Base-by-base conservation (phyloP, 2,888 invertebrate species). In the Omphaloscelis lunosa region DNA sequence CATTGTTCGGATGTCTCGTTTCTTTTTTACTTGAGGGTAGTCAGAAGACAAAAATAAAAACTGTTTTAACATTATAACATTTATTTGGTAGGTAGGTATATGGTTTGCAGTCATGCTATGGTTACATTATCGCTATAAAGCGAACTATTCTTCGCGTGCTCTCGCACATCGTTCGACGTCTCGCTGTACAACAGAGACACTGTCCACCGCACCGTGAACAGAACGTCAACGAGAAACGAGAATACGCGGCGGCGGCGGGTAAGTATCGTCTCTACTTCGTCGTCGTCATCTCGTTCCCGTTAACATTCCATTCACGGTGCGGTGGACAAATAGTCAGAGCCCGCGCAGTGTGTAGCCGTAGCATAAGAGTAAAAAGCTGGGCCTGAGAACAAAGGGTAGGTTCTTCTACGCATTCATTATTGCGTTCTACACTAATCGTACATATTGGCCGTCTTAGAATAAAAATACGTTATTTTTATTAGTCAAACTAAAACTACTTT, bases 401-500 rank as follows among this genome's bases (percentile, higher is more conserved):
- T 61, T 48, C 34, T 77, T 56, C 12, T 56, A 20, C n/a, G 15
- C 9, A 48, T 48, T 48, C 23, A 48, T 23, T 1, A 15, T 29
- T 67, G 72, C 27, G 11, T 56, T n/a, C n/a, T 80, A 51, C 23
- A 73, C 23, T 34, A 39, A 65, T 17, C 41, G 5, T 59, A 61
- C 6, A 48, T n/a, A 56, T 67, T 75, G 34, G 62, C 17, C 20
- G 41, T 48, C 29, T 6, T 23, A n/a, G n/a, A n/a, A n/a, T n/a
- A n/a, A n/a, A n/a, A n/a, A n/a, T n/a, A 58, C 9, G 17, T 34
- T 34, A 39, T 41, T 45, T 45, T 53, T 65, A 34, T 48, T 8
- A 72, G 48, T 72, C 48, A 53, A 81, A 59, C n/a, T 73, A 53
- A 65, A 80, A 53, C 65, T 79, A 72, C 65, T 63, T 79, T 34